These are phyloP conservation scores for Caerostris darwini DNA, from an alignment of 1,140 invertebrate genomes.

Conservation along the genomic window DNA sequence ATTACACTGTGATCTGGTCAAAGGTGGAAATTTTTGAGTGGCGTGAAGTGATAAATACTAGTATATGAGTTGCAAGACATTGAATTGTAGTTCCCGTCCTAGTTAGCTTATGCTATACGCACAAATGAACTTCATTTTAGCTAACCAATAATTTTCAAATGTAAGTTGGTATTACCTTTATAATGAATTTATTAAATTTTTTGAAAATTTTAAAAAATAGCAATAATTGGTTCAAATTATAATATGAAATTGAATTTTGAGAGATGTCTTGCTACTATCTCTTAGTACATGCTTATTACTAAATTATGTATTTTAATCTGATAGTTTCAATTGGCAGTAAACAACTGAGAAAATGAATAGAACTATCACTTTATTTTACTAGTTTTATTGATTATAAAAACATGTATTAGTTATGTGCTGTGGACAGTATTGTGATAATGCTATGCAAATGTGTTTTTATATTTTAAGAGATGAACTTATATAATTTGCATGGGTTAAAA, in stretches of 20 bases:
- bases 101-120: conserved; percentile 1
- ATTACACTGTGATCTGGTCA: neutral
- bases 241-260: neutral
- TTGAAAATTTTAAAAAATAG: neutral
- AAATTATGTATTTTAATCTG: too few relatives aligned
- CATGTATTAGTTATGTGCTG: neutral
- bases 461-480: neutral
- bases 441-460: neutral
- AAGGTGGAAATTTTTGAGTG: neutral
- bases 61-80: neutral
- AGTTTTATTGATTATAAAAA: neutral
- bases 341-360: too few relatives aligned
- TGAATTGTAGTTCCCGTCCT: conserved; percentile 26
- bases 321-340: too few relatives aligned
- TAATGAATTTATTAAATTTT: neutral
- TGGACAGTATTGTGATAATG: neutral
- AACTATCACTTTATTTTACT: too few relatives aligned
- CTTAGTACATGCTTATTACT: too few relatives aligned
- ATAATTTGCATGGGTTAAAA: neutral
- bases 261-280: too few relatives aligned
- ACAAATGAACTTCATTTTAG: conserved; percentile 10
- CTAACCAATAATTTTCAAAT: neutral
- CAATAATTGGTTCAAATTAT: neutral
- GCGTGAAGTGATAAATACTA: neutral
- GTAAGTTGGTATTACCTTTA: neutral